Evolutionary conservation across 1,140 invertebrate genomes (phyloP).

Genomic region (Calliopsis andreniformis): DNA sequence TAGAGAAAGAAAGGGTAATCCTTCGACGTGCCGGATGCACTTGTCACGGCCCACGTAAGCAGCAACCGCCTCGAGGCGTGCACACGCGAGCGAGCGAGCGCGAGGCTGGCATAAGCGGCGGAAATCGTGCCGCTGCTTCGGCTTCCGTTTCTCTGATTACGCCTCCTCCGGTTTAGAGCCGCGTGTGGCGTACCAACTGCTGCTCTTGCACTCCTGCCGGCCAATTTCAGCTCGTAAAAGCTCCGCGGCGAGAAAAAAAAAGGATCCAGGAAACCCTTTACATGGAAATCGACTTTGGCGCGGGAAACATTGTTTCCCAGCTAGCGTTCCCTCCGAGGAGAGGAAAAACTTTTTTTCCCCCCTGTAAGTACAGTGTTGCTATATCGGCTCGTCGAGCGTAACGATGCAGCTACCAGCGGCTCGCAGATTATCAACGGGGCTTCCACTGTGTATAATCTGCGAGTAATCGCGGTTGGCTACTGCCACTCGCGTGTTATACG

Average conservation of each 20-base stretch:
- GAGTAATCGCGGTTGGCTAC: conserved; percentile 33
- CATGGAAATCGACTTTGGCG: conserved; percentile 39
- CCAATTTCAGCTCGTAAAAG: conserved; percentile 47
- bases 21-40: conserved; percentile 48
- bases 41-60: conserved; percentile 57
- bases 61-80: conserved; percentile 32
- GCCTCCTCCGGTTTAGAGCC: conserved; percentile 27
- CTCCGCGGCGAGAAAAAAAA: background rate
- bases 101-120: conserved; percentile 40
- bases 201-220: background rate
- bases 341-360: conserved; percentile 1
- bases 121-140: conserved; percentile 55
- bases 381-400: conserved; percentile 4
- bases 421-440: conserved; percentile 18
- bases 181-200: background rate
- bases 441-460: background rate
- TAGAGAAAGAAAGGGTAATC: conserved; percentile 37
- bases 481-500: background rate
- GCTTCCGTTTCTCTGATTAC: conserved; percentile 49
- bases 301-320: conserved; percentile 35
- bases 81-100: conserved; percentile 26
- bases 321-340: background rate
- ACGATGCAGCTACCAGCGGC: conserved; percentile 4
- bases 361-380: conserved; percentile 7
- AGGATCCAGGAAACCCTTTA: conserved; percentile 28